These are phyloP conservation scores for Brienomyrus longianalis DNA, from an alignment of 2,113 vertebrate species.

Conservation along the genomic window DNA sequence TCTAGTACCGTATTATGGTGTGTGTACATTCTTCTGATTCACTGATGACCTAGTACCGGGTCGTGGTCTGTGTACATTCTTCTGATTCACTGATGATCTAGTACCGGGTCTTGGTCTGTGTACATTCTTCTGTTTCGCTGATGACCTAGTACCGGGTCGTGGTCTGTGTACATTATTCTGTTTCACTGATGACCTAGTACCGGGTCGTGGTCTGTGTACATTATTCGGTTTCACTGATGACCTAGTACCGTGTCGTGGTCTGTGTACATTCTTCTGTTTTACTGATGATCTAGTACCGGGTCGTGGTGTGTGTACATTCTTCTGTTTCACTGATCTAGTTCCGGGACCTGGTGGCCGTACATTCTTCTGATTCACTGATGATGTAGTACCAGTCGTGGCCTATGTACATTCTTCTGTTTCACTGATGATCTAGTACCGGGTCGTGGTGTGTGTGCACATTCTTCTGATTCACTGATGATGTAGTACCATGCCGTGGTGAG, in stretches of 20 bases:
- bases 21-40: too few species aligned
- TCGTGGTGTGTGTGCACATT: background rate
- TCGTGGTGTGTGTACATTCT: background rate
- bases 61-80: too few species aligned
- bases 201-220: background rate
- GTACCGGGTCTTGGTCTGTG: too few species aligned
- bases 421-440: background rate
- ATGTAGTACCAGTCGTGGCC: too few species aligned
- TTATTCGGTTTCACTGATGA: background rate
- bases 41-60: too few species aligned
- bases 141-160: background rate
- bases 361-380: too few species aligned
- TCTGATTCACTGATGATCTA: too few species aligned
- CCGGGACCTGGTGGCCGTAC: too few species aligned
- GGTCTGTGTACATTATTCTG: background rate
- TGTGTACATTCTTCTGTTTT: background rate
- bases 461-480: background rate
- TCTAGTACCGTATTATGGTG: too few species aligned
- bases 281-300: background rate
- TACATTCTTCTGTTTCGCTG: background rate
- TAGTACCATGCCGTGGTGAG: background rate
- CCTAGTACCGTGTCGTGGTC: background rate
- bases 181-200: background rate
- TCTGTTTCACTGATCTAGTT: too few species aligned
- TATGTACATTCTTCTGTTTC: background rate